These are phyloP conservation scores for Melieria crassipennis DNA, from an alignment of 2,888 invertebrate species.

Conservation along the genomic window DNA sequence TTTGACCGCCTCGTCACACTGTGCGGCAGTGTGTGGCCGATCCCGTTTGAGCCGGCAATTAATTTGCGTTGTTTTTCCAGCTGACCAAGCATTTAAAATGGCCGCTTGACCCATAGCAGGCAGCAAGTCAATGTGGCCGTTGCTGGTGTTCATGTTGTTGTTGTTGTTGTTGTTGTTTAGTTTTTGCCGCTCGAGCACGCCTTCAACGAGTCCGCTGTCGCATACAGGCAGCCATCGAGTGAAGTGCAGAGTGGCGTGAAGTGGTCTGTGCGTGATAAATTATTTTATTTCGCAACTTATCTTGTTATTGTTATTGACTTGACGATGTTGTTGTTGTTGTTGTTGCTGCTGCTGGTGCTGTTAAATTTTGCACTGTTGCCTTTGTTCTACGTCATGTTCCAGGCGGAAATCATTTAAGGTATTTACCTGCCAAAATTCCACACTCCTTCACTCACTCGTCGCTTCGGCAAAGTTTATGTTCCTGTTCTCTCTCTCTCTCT, in stretches of 20 bases:
- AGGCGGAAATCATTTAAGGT: slow-evolving; percentile 12
- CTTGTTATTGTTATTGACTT: not conserved
- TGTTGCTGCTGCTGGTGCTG: slow-evolving; percentile 18
- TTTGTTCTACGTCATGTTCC: not conserved
- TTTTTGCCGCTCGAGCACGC: too few relatives aligned
- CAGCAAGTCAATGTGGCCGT: not conserved
- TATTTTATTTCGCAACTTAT: slow-evolving; percentile 33
- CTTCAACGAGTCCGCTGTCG: not conserved
- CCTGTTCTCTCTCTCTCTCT: not conserved
- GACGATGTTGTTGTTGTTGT: slow-evolving; percentile 15
- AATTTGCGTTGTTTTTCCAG: slow-evolving; percentile 60
- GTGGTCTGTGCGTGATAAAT: slow-evolving; percentile 33
- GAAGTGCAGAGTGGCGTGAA: not conserved
- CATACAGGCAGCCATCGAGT: not conserved
- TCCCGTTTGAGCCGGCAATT: slow-evolving; percentile 56
- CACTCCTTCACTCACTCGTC: too few relatives aligned
- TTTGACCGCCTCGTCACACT: too few relatives aligned
- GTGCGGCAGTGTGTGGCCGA: slow-evolving; percentile 5
- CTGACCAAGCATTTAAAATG: slow-evolving; percentile 55
- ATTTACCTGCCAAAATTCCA: not conserved
- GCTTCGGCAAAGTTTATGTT: too few relatives aligned
- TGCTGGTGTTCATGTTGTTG: not conserved
- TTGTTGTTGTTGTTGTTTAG: not conserved
- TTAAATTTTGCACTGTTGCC: slow-evolving; percentile 10
- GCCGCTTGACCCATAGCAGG: slow-evolving; percentile 24